Base-by-base conservation (phyloP, 1,140 invertebrate species). In the Cydia pomonella region DNA sequence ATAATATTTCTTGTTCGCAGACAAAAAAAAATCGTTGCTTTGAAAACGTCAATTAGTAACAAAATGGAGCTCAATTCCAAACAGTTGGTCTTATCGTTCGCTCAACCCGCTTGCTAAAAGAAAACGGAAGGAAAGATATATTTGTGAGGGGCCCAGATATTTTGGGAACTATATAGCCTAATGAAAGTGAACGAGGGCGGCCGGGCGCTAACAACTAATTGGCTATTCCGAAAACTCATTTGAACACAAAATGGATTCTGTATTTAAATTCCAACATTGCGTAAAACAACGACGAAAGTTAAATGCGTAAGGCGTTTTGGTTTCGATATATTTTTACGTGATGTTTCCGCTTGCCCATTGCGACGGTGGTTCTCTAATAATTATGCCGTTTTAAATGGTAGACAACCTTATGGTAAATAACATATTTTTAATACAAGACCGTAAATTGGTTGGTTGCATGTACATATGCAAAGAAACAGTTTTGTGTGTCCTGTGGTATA, bases 141-240 rank as follows among this genome's bases (percentile, higher is more conserved):
- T 90, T 80, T 89, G 79, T 86, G 77, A 90, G 86, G 87, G 86
- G 89, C 84, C 80, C 85, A 87, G 85, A 92, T 91, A 91, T 93
- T 92, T 85, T 85, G 87, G 85, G 90, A 93, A 92, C 90, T 92
- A 93, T 91, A 92, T 91, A 91, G 88, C 88, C 84, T 91, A 93
- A 92, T 93, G 89, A 93, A 93, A 92, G 90, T 78, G 87, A 91
- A 89, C 87, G 89, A 90, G 91, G 89, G 88, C 86, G 87, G 88
- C 85, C 84, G 85, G 87, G 86, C 89, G 90, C 91, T 93, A 93
- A 93, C 91, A 93, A 93, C 90, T 93, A 92, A 93, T 93, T 91
- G 91, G 84, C 91, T 89, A 93, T 92, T 93, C 89, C 85, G 84
- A 91, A 93, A 93, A 93, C 91, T 93, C 91, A 92, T 93, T 93